Evolutionary conservation across 2,888 invertebrate genomes (phyloP).

Genomic region (Alsophila aescularia): DNA sequence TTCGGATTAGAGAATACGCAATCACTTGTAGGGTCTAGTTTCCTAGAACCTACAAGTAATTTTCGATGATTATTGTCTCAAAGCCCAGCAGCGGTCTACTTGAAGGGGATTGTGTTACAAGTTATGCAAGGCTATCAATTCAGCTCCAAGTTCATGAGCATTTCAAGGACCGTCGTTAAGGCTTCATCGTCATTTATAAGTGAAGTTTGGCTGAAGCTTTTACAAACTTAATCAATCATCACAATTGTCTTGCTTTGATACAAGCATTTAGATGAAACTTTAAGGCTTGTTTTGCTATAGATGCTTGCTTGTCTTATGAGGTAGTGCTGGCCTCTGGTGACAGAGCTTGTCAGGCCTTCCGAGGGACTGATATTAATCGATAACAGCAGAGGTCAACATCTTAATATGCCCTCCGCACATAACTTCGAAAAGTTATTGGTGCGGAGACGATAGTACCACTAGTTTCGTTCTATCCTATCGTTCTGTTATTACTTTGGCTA

Average conservation of each 20-base stretch:
- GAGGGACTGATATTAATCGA: no score
- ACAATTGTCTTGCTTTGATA: neutral
- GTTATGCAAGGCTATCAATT: conserved; percentile 1
- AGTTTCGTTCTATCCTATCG: no score
- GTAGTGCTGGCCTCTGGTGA: no score
- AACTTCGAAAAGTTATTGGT: no score
- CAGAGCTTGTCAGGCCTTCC: no score
- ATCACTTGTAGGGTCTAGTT: conserved; percentile 26
- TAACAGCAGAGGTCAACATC: no score
- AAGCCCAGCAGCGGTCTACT: conserved; percentile 1
- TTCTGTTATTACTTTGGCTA: no score
- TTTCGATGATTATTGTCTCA: conserved; percentile 13
- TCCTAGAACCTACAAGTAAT: conserved; percentile 8
- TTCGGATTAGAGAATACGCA: conserved; percentile 28
- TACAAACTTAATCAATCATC: neutral
- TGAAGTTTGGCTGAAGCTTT: neutral
- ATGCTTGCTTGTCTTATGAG: no score
- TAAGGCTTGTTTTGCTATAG: no score
- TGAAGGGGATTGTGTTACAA: neutral
- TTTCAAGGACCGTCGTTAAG: conserved; percentile 6
- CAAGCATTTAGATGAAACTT: neutral
- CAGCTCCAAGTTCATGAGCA: conserved; percentile 7
- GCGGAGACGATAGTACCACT: no score
- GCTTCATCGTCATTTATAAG: neutral
- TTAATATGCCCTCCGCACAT: no score